phyloP scores from a whole-genome alignment of 2,797 vertebrate species.

The Lacerta bilineata region DNA sequence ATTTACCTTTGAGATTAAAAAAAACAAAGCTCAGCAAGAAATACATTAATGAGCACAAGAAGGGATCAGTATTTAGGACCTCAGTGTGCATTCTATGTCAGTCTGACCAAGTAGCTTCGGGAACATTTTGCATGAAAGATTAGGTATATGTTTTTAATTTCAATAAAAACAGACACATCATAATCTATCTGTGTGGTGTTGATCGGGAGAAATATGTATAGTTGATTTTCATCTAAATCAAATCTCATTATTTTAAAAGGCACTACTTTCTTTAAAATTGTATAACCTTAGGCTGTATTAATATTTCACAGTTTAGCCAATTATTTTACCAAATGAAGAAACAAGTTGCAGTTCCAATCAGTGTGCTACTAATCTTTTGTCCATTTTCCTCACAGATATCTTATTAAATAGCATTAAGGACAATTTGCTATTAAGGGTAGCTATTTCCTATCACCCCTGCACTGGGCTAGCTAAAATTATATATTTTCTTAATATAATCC shows the following conservation, averaged over 20 bases:
- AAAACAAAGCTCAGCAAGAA: neutral
- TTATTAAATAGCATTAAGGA: constrained; percentile 19
- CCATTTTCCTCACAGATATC: constrained; percentile 24
- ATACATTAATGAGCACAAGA: neutral
- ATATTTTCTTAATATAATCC: constrained; percentile 4
- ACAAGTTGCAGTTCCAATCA: constrained; percentile 32
- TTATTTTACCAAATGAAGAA: constrained; percentile 18
- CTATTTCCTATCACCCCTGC: constrained; percentile 19
- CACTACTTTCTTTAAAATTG: constrained; percentile 15
- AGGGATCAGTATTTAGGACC: neutral
- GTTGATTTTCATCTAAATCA: neutral
- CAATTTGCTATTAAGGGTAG: constrained; percentile 24
- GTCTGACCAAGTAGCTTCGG: neutral
- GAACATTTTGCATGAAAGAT: neutral
- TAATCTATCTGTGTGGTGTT: neutral
- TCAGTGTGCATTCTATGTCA: neutral
- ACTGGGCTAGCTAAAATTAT: neutral
- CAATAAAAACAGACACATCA: neutral
- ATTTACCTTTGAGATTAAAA: neutral
- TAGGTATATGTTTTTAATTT: neutral
- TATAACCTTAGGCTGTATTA: neutral
- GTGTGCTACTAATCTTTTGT: constrained; percentile 40
- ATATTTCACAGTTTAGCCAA: neutral
- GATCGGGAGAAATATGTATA: neutral
- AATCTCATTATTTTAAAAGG: neutral